Evolutionary conservation across 2,888 invertebrate genomes (phyloP), one percentile per base, ranked within the genome.

Genomic region (Synergus japonicus): DNA sequence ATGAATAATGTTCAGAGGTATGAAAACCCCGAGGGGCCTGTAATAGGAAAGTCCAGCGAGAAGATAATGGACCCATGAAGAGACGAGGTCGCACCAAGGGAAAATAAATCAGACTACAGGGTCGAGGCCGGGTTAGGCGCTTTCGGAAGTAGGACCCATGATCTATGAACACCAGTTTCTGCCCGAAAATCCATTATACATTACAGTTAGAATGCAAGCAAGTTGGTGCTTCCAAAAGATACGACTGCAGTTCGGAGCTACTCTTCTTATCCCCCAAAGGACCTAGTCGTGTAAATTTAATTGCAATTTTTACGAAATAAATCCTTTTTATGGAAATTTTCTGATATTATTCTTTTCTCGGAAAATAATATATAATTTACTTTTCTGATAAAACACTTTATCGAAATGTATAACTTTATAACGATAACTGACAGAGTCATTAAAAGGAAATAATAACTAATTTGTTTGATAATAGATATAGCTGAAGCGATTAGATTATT

Each of bases 161-260:
- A 91, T 91, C 86, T 90, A 91, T 88, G 90, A 87, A 89, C 89
- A 87, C 88, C 86, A 88, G 78, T 87, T 90, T 90, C 91, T 90
- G 89, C 86, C 88, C 87, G 90, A 91, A 91, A 91, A 90, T 91
- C 89, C 88, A 89, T 90, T 90, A 91, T 90, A 90, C 90, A 90
- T 90, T 90, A 88, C 89, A 87, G 86, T 87, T 88, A 89, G 87
- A 87, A 85, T 88, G 87, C 63, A 76, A 63, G 73, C 73, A 77
- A 49, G 66, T 79, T 80, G 79, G 76, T 78, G 76, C 64, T 29
- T 77, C 69, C 78, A 65, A 60, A 76, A 77, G 76, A 86, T 86
- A 85, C 85, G 80, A 43, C 83, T 83, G 76, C 83, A 82, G 82
- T 46, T 69, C 29, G 4, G 4, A n/a, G 73, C 37, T n/a, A 54